Percentiles rank a stretch among this genome's conserved stretches.
These are phyloP conservation scores for Taxidea taxus DNA, from an alignment of 2,113 vertebrate species.

Conservation along the genomic window DNA sequence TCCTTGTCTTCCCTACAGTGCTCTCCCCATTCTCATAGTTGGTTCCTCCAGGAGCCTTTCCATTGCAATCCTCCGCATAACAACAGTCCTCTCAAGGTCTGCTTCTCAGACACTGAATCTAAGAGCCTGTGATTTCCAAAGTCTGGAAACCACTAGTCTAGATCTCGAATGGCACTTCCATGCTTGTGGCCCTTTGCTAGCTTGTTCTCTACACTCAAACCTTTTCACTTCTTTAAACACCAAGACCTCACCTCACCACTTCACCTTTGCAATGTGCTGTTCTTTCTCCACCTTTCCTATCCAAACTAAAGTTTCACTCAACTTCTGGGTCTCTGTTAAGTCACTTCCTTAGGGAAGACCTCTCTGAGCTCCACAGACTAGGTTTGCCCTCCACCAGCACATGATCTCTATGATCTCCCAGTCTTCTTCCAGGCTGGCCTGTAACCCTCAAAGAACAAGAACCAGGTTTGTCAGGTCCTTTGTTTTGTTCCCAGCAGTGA, in stretches of 20 bases:
- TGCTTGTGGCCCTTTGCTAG: background rate
- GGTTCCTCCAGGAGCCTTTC: background rate
- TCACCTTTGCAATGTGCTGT: background rate
- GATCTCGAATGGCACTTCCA: background rate
- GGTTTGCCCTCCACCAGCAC: background rate
- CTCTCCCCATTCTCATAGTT: background rate
- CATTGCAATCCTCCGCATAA: background rate
- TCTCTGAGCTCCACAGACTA: background rate
- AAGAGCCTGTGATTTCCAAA: background rate
- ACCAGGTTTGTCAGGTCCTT: background rate
- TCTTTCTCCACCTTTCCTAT: background rate
- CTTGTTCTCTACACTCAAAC: background rate
- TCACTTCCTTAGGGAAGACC: background rate
- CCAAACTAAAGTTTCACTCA: background rate
- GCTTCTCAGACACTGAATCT: background rate
- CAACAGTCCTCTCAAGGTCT: background rate
- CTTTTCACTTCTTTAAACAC: background rate
- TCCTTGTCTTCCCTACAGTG: background rate
- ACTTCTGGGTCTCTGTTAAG: background rate
- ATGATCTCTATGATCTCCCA: background rate
- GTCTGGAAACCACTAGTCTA: background rate
- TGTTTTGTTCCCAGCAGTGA: background rate
- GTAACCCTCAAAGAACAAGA: background rate
- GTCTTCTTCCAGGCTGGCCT: background rate
- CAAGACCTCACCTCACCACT: background rate